These are phyloP conservation scores for Solenopsis invicta DNA, from an alignment of 1,140 invertebrate genomes.

Conservation along the genomic window DNA sequence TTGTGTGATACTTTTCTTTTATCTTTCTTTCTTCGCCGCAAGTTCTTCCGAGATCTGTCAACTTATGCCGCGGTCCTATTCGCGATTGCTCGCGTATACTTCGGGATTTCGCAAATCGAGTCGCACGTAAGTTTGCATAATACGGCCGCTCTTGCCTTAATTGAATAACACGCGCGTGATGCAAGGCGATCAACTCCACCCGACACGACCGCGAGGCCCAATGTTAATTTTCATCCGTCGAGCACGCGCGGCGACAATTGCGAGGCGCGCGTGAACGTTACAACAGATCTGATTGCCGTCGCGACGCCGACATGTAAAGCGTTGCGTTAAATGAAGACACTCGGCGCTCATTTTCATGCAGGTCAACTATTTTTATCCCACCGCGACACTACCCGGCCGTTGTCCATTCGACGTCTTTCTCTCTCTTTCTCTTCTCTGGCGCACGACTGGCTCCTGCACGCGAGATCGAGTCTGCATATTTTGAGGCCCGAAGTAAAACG, in stretches of 20 bases:
- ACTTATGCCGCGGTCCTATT: not conserved
- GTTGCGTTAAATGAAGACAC: slow-evolving; percentile 32
- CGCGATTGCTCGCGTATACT: not conserved
- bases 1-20: not conserved
- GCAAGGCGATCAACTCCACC: slow-evolving; percentile 26
- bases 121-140: slow-evolving; percentile 23
- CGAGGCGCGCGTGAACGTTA: slow-evolving; percentile 5
- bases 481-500: not conserved
- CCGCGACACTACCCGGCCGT: slow-evolving; percentile 35
- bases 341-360: slow-evolving; percentile 56
- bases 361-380: slow-evolving; percentile 64
- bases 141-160: slow-evolving; percentile 22
- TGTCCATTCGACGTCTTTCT: slow-evolving; percentile 25
- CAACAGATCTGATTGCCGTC: slow-evolving; percentile 49
- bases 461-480: slow-evolving; percentile 45
- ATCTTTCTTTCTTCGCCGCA: not conserved
- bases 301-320: slow-evolving; percentile 28
- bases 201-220: not conserved
- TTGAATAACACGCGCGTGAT: not conserved
- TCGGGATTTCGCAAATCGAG: not conserved
- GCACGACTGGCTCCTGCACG: slow-evolving; percentile 27
- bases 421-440: not conserved
- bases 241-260: slow-evolving; percentile 16
- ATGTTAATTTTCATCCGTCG: slow-evolving; percentile 54
- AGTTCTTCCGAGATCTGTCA: not conserved